phyloP scores from a whole-genome alignment of 1,140 invertebrate species.

The Panulirus ornatus region DNA sequence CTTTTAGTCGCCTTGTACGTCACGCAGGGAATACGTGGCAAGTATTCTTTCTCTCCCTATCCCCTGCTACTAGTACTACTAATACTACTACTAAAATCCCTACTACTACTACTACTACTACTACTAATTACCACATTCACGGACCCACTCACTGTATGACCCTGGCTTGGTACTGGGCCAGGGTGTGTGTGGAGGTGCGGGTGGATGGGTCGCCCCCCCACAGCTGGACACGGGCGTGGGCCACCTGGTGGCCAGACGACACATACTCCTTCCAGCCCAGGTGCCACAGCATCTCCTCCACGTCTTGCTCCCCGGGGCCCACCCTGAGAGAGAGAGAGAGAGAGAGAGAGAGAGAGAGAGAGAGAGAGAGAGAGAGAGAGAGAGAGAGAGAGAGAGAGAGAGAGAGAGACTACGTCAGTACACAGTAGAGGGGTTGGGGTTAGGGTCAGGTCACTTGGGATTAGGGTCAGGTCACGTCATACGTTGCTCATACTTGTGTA shows the following conservation, averaged over 20 bases:
- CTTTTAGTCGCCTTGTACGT: no score
- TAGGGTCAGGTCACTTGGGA: no score
- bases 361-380: constrained; percentile 13
- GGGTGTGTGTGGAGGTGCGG: constrained; percentile 59
- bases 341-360: background rate
- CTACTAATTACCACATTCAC: no score
- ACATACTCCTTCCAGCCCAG: constrained; percentile 68
- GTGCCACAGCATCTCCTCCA: constrained; percentile 24
- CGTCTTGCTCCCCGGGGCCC: constrained; percentile 53
- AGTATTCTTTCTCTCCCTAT: no score
- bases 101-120: no score
- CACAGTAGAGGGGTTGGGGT: no score
- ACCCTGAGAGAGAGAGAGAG: constrained; percentile 31
- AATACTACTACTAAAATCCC: no score
- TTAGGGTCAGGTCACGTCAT: no score
- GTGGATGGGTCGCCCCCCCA: constrained; percentile 72
- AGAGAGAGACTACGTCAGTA: no score
- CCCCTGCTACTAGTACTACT: no score
- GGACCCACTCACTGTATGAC: constrained; percentile 57
- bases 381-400: background rate
- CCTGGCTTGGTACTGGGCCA: constrained; percentile 62
- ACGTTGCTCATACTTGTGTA: no score
- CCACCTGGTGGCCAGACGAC: constrained; percentile 73
- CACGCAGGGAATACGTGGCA: no score
- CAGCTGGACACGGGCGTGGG: constrained; percentile 65